phyloP scores from a whole-genome alignment of 2,797 vertebrate genomes.

The Tachyglossus aculeatus region DNA sequence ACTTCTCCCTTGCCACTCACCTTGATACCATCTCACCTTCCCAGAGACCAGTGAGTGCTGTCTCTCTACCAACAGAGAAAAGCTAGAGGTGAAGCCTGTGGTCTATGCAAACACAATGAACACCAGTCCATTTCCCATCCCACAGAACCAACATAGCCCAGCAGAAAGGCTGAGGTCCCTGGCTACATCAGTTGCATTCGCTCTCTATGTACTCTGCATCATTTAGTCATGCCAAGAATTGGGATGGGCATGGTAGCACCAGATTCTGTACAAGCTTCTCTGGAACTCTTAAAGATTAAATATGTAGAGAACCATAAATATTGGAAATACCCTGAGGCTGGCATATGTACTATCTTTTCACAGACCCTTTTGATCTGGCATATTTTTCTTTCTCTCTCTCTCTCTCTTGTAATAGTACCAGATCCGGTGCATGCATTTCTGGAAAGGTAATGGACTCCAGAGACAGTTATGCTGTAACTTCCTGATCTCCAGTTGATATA shows the following conservation, averaged over 20 bases:
- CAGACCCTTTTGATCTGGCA: slow-evolving; percentile 75
- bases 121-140: too few relatives aligned
- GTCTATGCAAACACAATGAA: not conserved
- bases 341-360: slow-evolving; percentile 75
- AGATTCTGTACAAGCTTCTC: slow-evolving; percentile 47
- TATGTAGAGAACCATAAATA: slow-evolving; percentile 80
- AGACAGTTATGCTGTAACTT: not conserved
- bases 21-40: not conserved
- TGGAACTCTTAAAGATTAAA: slow-evolving; percentile 74
- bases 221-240: slow-evolving; percentile 19
- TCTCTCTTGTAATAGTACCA: slow-evolving; percentile 2
- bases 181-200: not conserved
- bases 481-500: too few relatives aligned
- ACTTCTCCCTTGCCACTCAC: not conserved
- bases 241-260: slow-evolving; percentile 18
- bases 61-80: not conserved
- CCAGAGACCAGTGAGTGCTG: fast-evolving
- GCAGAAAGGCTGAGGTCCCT: not conserved
- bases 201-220: not conserved
- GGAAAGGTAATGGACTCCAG: not conserved
- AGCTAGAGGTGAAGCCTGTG: not conserved
- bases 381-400: slow-evolving; percentile 66
- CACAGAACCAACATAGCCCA: not conserved
- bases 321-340: slow-evolving; percentile 78
- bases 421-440: not conserved